Evolutionary conservation across 1,140 invertebrate genomes (phyloP), one percentile per base, ranked within the genome.

Genomic region (Cylas formicarius): DNA sequence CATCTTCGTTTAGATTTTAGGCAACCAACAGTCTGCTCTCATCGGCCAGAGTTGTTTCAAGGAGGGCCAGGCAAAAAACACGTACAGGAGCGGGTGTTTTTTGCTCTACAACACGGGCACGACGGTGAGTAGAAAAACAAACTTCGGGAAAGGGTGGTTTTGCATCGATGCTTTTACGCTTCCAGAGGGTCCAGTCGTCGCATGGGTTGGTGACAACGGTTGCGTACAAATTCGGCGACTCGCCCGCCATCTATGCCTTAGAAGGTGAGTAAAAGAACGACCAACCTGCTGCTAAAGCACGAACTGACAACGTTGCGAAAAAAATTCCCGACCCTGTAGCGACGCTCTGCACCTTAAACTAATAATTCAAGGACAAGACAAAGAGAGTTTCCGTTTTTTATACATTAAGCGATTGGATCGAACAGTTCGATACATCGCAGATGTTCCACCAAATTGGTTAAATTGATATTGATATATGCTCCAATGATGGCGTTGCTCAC

Each of bases 71-170:
- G 91, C 91, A 0, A 98, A 99, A 70, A 93, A 90, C 60, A 98
- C 95, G 0, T 94, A 95, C 62, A 81, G 96, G 19, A 97, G 90
- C 32, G 96, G 95, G 0, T 97, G 94, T 57, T 99, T 99, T 63
- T 69, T 99, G 6, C 68, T 99, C 0, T 96, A 90, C 66, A 98
- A 98, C 59, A 97, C 92, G 0, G 96, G 95, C 1, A 75, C 74
- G 1, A 73, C 78, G 56, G 82, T 86, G 70, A 56, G 44, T 53
- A n/a, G n/a, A n/a, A n/a, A n/a, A n/a, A n/a, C n/a, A n/a, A n/a
- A n/a, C n/a, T n/a, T n/a, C n/a, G n/a, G n/a, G n/a, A n/a, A n/a
- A n/a, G n/a, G n/a, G n/a, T n/a, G n/a, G n/a, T n/a, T n/a, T 18
- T 32, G 24, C 13, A 32, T 32, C 8, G 16, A 17, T 32, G 16